phyloP scores from a whole-genome alignment of 2,888 invertebrate genomes.

The Erpobdella octoculata region DNA sequence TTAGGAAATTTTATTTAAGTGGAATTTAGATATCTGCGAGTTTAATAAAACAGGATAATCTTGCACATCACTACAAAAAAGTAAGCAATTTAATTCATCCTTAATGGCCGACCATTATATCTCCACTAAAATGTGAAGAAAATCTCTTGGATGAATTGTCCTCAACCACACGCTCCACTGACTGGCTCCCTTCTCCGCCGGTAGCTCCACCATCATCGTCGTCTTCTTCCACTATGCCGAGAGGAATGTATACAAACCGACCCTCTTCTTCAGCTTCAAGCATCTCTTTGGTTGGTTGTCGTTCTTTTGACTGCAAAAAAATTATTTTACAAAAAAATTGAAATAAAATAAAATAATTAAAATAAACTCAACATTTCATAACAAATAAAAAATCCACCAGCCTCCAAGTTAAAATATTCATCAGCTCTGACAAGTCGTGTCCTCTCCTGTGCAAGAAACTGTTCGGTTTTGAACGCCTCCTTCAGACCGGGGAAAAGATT shows the following conservation, averaged over 20 bases:
- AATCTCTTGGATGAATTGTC: not conserved
- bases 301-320: conserved; percentile 55
- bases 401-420: conserved; percentile 55
- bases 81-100: too few species aligned
- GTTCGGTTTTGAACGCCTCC: conserved; percentile 65
- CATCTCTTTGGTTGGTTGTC: conserved; percentile 68
- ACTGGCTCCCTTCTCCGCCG: conserved; percentile 2
- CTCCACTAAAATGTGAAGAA: not conserved
- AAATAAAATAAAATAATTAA: not conserved
- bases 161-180: not conserved
- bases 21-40: too few species aligned
- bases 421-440: conserved; percentile 57
- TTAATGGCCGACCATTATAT: not conserved
- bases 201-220: conserved; percentile 1
- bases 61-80: too few species aligned
- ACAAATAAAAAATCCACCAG: not conserved
- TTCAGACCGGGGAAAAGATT: conserved; percentile 83
- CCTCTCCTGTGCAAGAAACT: conserved; percentile 54
- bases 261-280: conserved; percentile 58
- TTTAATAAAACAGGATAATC: too few species aligned
- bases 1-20: too few species aligned
- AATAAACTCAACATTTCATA: not conserved
- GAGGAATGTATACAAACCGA: conserved; percentile 52
- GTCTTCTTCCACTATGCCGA: conserved; percentile 18
- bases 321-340: conserved; percentile 33